A percentile compares a stretch with the other conserved stretches of the same genome.
phyloP scores from a whole-genome alignment of 2,797 vertebrate genomes.

The Clarias platycephalus region DNA sequence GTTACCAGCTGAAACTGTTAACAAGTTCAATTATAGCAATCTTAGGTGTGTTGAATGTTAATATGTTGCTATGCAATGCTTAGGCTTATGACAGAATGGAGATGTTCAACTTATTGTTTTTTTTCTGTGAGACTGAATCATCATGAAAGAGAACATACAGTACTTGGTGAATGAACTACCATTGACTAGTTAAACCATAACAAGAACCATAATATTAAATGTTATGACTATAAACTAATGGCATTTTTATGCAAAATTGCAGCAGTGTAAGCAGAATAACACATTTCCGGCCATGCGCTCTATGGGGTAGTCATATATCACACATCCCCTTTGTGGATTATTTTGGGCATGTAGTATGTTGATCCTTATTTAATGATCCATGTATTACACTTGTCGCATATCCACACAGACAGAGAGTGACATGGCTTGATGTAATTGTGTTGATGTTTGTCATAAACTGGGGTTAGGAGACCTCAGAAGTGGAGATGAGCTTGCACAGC shows the following conservation, averaged over 20 bases:
- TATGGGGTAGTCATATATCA: not conserved
- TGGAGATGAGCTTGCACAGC: slow-evolving; percentile 35
- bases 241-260: not conserved
- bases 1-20: no score
- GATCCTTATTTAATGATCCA: slow-evolving; percentile 3
- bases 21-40: no score
- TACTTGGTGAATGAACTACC: not conserved
- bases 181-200: not conserved
- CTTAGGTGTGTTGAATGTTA: no score
- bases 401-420: slow-evolving; percentile 1
- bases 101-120: not conserved
- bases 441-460: slow-evolving; percentile 52
- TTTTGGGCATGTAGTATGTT: not conserved
- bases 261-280: not conserved
- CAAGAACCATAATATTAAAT: not conserved
- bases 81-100: not conserved
- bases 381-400: slow-evolving; percentile 31
- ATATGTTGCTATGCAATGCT: not conserved
- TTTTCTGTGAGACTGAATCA: not conserved
- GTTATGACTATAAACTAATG: not conserved
- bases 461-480: slow-evolving; percentile 42
- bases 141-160: not conserved
- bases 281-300: no score
- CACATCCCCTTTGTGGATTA: not conserved
- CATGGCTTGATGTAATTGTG: slow-evolving; percentile 42